Conservation (phyloP, 2,797 vertebrate genomes). For the Carduelis carduelis region DNA sequence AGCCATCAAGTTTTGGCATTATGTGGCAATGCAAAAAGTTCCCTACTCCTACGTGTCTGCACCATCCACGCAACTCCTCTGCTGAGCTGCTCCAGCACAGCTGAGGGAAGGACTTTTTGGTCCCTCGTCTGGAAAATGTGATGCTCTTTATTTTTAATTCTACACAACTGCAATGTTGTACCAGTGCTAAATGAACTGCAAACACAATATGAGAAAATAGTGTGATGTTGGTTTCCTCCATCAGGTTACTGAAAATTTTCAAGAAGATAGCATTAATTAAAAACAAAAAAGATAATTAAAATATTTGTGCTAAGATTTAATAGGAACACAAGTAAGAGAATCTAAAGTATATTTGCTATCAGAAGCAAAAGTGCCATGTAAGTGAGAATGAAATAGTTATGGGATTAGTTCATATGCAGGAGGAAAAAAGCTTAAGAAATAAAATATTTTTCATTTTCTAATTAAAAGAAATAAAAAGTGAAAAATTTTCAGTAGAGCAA, state of each 20-base stretch:
- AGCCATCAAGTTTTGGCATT: neutral
- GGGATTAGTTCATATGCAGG: neutral
- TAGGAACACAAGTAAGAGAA: neutral
- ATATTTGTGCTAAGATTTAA: neutral
- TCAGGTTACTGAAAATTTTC: neutral
- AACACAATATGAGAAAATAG: neutral
- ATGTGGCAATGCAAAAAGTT: slow-evolving; percentile 6
- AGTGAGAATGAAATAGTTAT: neutral
- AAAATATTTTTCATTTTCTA: neutral
- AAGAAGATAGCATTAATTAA: neutral
- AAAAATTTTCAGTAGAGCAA: neutral
- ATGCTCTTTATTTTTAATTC: neutral
- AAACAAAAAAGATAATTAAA: neutral
- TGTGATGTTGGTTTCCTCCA: neutral
- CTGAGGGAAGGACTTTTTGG: neutral
- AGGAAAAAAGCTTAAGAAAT: accelerated
- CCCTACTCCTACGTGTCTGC: slow-evolving; percentile 32
- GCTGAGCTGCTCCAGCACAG: neutral
- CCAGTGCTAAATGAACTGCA: neutral
- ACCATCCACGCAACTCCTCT: neutral
- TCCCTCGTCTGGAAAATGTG: neutral
- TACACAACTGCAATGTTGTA: neutral
- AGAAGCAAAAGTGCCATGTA: neutral
- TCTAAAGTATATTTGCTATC: neutral
- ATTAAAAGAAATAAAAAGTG: neutral